These are phyloP conservation scores for Patella depressa DNA, from an alignment of 2,888 invertebrate genomes.

Conservation along the genomic window DNA sequence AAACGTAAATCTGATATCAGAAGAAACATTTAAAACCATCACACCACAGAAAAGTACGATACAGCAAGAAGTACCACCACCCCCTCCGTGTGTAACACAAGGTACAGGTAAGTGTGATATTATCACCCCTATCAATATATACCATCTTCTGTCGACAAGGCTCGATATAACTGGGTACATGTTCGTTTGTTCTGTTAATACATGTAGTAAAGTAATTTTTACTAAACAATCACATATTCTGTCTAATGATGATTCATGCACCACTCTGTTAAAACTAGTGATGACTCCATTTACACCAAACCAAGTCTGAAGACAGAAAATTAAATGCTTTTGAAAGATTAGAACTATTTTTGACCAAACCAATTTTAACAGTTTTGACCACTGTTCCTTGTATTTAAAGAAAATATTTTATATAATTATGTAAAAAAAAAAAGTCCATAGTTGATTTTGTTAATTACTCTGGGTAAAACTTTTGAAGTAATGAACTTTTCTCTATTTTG, in stretches of 20 bases:
- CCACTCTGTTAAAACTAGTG: background rate
- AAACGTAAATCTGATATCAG: constrained; percentile 89
- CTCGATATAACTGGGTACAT: constrained; percentile 22
- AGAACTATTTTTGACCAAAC: too few relatives aligned
- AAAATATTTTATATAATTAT: too few relatives aligned
- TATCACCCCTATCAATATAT: too few relatives aligned
- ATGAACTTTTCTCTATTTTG: too few relatives aligned
- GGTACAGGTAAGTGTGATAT: background rate
- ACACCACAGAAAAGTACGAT: constrained; percentile 74
- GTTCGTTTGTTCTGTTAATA: too few relatives aligned
- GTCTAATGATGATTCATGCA: constrained; percentile 2
- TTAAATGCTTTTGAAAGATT: background rate
- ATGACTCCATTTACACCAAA: constrained; percentile 1
- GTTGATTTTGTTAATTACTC: too few relatives aligned
- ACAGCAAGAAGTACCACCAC: constrained; percentile 82
- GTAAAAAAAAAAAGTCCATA: too few relatives aligned
- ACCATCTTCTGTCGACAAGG: constrained; percentile 21
- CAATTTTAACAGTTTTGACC: too few relatives aligned
- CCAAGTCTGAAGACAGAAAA: constrained; percentile 6
- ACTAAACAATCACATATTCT: background rate
- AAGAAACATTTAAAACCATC: constrained; percentile 86
- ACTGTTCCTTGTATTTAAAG: too few relatives aligned
- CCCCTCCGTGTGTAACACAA: constrained; percentile 77
- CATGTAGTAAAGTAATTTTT: too few relatives aligned
- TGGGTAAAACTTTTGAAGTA: too few relatives aligned